Evolutionary conservation across 1,140 invertebrate genomes (phyloP).

Genomic region (Mamestra configurata): DNA sequence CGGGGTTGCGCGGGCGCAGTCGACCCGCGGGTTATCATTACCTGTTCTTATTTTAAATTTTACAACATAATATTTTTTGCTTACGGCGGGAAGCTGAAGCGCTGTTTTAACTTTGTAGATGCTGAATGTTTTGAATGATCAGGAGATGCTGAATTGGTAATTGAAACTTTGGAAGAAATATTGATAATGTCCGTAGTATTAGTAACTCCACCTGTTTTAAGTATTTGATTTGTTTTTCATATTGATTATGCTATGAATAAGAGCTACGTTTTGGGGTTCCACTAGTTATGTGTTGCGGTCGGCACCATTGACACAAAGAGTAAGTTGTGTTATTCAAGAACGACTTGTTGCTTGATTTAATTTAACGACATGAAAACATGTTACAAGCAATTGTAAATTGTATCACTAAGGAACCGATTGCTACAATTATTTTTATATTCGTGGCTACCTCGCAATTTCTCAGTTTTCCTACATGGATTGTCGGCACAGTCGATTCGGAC

Average conservation of each 20-base stretch:
- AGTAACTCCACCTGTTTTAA: no score
- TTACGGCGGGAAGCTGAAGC: conserved; percentile 66
- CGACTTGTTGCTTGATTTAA: no score
- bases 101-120: conserved; percentile 67
- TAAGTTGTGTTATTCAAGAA: no score
- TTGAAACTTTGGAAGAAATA: no score
- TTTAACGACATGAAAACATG: not conserved
- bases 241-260: no score
- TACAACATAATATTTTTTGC: conserved; percentile 84
- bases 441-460: conserved; percentile 3
- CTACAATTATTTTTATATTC: not conserved
- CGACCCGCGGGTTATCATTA: conserved; percentile 86
- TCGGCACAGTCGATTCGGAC: conserved; percentile 66
- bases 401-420: not conserved
- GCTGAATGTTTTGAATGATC: conserved; percentile 14
- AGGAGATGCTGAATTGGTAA: not conserved
- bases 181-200: no score
- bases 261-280: no score
- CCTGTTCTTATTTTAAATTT: conserved; percentile 85
- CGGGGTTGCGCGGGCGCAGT: conserved; percentile 65
- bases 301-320: no score
- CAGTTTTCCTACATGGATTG: conserved; percentile 4
- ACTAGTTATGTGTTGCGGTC: no score
- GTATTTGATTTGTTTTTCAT: no score
- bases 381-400: not conserved